A percentile compares a stretch with the other conserved stretches of the same genome.
These are phyloP conservation scores for Blomia tropicalis DNA, from an alignment of 2,888 invertebrate species.

Conservation along the genomic window DNA sequence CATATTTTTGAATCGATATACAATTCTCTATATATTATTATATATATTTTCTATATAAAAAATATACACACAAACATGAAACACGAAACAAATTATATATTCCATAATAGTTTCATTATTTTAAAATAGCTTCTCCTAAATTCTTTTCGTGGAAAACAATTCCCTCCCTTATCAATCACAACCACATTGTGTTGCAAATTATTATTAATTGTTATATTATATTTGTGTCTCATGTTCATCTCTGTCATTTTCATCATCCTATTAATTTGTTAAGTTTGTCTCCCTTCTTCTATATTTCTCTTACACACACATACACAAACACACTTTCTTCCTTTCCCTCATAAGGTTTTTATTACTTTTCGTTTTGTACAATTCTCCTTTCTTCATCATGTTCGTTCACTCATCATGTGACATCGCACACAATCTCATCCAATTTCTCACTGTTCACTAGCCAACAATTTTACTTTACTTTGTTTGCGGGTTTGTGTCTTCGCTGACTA, in stretches of 20 bases:
- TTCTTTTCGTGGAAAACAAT: too few relatives aligned
- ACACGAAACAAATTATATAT: not conserved
- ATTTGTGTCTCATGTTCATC: not conserved
- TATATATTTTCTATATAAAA: not conserved
- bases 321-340: not conserved
- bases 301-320: slow-evolving; percentile 5
- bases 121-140: too few relatives aligned
- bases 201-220: not conserved
- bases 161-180: too few relatives aligned
- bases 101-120: not conserved
- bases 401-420: too few relatives aligned
- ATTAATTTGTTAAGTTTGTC: not conserved
- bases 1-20: too few relatives aligned
- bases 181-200: too few relatives aligned
- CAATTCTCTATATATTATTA: not conserved
- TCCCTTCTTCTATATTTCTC: not conserved
- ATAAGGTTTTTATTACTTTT: not conserved
- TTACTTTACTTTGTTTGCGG: too few relatives aligned
- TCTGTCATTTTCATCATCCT: not conserved
- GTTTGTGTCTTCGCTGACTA: too few relatives aligned
- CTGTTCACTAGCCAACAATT: too few relatives aligned
- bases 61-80: not conserved
- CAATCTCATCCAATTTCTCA: too few relatives aligned
- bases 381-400: too few relatives aligned
- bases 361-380: not conserved